phyloP scores from a whole-genome alignment of 2,888 invertebrate species.

The Campaea margaritaria region DNA sequence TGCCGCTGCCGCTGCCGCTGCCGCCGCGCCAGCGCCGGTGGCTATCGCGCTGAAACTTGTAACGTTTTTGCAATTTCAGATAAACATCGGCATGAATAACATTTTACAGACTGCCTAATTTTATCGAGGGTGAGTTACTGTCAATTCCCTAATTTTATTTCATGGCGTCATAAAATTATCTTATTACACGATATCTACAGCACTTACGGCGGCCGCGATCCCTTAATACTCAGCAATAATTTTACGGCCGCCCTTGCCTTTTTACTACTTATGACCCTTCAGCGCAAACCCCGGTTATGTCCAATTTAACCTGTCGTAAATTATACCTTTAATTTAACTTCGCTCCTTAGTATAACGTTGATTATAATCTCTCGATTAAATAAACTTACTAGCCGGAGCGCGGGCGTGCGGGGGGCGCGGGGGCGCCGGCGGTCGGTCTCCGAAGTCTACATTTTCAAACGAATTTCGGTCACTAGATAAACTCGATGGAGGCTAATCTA shows the following conservation, averaged over 20 bases:
- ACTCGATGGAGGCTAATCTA: conserved; percentile 5
- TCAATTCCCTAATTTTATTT: conserved; percentile 41
- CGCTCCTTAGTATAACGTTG: conserved; percentile 13
- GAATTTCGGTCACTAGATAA: conserved; percentile 12
- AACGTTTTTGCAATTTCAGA: conserved; percentile 12
- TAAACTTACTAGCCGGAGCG: conserved; percentile 11
- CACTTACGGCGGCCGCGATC: conserved; percentile 39
- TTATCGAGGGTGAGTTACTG: conserved; percentile 30
- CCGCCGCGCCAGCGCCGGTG: too few relatives aligned
- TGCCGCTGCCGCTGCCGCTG: too few relatives aligned
- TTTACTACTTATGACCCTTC: conserved; percentile 40
- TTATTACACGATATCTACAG: conserved; percentile 41
- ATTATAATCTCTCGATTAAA: conserved; percentile 28
- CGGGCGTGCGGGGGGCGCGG: not conserved
- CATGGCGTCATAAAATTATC: conserved; percentile 41
- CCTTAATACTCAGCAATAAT: conserved; percentile 44
- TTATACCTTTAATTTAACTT: conserved; percentile 36
- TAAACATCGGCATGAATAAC: conserved; percentile 20
- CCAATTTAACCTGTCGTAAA: conserved; percentile 33
- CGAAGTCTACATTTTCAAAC: conserved; percentile 13
- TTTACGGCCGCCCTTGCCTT: conserved; percentile 36
- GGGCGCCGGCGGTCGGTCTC: not conserved
- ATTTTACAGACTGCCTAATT: conserved; percentile 18
- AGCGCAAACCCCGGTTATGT: conserved; percentile 33
- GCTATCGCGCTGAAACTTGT: too few relatives aligned